Conservation (phyloP, 2,888 invertebrate genomes). For the Caenorhabditis parvicauda region DNA sequence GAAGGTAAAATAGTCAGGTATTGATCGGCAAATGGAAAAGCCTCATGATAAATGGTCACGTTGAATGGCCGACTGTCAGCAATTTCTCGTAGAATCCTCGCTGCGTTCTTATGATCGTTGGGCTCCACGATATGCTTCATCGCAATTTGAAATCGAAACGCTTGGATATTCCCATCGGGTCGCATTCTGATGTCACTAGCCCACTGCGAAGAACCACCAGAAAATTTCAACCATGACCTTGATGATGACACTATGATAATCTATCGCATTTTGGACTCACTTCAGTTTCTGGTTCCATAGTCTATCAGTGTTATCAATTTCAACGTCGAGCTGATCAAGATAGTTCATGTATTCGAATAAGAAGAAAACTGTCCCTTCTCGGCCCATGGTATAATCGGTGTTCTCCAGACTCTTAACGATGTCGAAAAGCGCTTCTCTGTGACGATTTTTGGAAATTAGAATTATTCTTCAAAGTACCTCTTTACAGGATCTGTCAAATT, state of each 20-base stretch:
- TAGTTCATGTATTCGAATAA: slow-evolving; percentile 57
- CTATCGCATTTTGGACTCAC: not conserved
- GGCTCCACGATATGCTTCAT: slow-evolving; percentile 60
- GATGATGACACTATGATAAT: not conserved
- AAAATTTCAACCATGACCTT: slow-evolving; percentile 58
- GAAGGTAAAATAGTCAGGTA: slow-evolving; percentile 60
- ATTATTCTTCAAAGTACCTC: slow-evolving; percentile 22
- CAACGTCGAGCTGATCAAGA: slow-evolving; percentile 55
- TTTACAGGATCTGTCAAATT: slow-evolving; percentile 40
- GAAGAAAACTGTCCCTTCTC: slow-evolving; percentile 61
- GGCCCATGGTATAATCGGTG: slow-evolving; percentile 57
- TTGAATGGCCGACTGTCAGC: slow-evolving; percentile 53
- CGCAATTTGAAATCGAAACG: slow-evolving; percentile 57
- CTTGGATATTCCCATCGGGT: slow-evolving; percentile 32
- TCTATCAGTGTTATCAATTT: slow-evolving; percentile 54
- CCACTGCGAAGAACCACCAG: slow-evolving; percentile 59
- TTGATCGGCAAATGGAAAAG: slow-evolving; percentile 62
- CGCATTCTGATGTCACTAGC: slow-evolving; percentile 50
- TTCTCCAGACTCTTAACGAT: slow-evolving; percentile 54
- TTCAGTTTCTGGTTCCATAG: slow-evolving; percentile 56
- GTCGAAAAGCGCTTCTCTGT: slow-evolving; percentile 41
- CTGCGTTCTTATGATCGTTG: slow-evolving; percentile 59
- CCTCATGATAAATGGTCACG: slow-evolving; percentile 37
- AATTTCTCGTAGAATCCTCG: slow-evolving; percentile 50
- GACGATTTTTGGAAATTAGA: slow-evolving; percentile 4